phyloP scores from a whole-genome alignment of 1,140 invertebrate genomes.

The Zaprionus ghesquierei region DNA sequence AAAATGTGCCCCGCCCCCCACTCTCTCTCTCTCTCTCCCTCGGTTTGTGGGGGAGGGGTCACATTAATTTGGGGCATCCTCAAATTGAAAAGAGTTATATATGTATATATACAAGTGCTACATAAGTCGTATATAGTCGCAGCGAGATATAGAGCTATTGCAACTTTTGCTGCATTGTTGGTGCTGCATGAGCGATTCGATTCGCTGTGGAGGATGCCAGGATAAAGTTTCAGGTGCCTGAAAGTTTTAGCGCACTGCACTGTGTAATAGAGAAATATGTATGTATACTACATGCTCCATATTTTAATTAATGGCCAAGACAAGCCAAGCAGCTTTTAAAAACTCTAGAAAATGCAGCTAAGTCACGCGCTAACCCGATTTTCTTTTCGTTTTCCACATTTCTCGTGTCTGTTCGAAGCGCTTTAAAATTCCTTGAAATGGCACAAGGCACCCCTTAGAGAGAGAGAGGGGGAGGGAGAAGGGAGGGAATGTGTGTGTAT shows the following conservation, averaged over 20 bases:
- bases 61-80: not conserved
- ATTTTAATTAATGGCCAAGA: constrained; percentile 26
- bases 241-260: constrained; percentile 16
- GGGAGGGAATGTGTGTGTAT: not conserved
- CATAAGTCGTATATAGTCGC: not conserved
- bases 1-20: no score
- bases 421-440: constrained; percentile 31
- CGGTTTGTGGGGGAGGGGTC: not conserved
- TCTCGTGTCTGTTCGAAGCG: not conserved
- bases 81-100: constrained; percentile 1
- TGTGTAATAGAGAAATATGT: constrained; percentile 5
- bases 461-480: not conserved
- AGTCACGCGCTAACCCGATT: not conserved
- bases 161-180: constrained; percentile 20
- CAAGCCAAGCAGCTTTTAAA: not conserved
- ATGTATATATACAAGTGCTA: not conserved
- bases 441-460: not conserved
- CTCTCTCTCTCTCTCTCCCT: not conserved
- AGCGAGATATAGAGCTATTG: not conserved
- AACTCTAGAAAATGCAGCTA: not conserved
- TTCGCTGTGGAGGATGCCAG: no score
- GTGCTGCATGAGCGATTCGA: constrained; percentile 8
- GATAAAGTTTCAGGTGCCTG: not conserved
- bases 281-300: not conserved
- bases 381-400: not conserved